phyloP scores from a whole-genome alignment of 2,888 invertebrate species.

The Lottia scabra region DNA sequence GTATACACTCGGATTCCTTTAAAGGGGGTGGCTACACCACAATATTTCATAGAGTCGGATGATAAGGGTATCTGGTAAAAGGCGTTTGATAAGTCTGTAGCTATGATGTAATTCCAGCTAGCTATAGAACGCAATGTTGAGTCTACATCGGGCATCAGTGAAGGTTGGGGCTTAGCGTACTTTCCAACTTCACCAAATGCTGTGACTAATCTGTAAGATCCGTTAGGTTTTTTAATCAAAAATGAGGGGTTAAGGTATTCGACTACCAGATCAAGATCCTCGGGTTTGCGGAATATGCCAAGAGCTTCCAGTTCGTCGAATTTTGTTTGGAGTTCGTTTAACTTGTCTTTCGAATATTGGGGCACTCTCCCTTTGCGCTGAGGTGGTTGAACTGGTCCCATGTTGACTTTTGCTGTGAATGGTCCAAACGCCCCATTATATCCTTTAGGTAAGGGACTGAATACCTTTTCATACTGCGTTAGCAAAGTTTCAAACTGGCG shows the following conservation, averaged over 20 bases:
- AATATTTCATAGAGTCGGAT: slow-evolving; percentile 39
- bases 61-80: slow-evolving; percentile 43
- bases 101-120: slow-evolving; percentile 35
- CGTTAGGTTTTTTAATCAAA: background rate
- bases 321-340: slow-evolving; percentile 34
- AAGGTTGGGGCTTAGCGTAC: slow-evolving; percentile 21
- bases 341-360: slow-evolving; percentile 34
- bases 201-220: slow-evolving; percentile 30
- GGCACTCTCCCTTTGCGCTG: slow-evolving; percentile 41
- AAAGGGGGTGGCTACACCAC: slow-evolving; percentile 42
- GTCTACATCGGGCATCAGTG: slow-evolving; percentile 30
- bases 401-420: slow-evolving; percentile 12
- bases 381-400: slow-evolving; percentile 42
- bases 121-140: slow-evolving; percentile 19
- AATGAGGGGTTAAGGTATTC: too few species aligned
- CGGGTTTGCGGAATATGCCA: slow-evolving; percentile 22
- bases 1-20: slow-evolving; percentile 35
- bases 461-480: too few species aligned
- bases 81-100: slow-evolving; percentile 38
- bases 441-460: slow-evolving; percentile 21
- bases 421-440: slow-evolving; percentile 19
- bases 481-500: slow-evolving; percentile 18
- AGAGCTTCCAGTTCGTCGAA: slow-evolving; percentile 39
- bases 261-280: too few species aligned
- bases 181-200: slow-evolving; percentile 23